A percentile compares a stretch with the other conserved stretches of the same genome.
Evolutionary conservation across 2,888 invertebrate genomes (phyloP).

Genomic region (Mamestra brassicae): DNA sequence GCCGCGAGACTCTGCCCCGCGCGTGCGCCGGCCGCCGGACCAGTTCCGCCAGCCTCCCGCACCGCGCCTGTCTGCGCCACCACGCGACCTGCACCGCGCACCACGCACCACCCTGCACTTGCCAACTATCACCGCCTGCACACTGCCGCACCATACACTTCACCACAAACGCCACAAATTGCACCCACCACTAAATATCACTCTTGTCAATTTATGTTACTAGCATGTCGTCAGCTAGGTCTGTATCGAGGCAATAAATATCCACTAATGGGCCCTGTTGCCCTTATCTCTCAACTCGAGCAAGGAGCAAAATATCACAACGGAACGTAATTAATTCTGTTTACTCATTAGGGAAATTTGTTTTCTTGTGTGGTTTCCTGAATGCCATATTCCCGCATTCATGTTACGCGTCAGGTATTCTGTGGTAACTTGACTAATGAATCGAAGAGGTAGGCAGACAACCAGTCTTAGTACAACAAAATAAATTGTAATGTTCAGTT

Average conservation of each 20-base stretch:
- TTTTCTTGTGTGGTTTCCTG: constrained; percentile 37
- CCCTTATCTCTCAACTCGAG: constrained; percentile 55
- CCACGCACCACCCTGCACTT: constrained; percentile 57
- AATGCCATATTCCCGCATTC: constrained; percentile 39
- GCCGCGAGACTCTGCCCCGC: constrained; percentile 82
- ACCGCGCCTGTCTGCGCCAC: constrained; percentile 43
- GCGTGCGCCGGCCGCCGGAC: constrained; percentile 88
- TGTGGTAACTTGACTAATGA: constrained; percentile 45
- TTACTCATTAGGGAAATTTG: constrained; percentile 53
- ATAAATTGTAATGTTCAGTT: constrained; percentile 58
- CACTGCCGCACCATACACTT: constrained; percentile 22
- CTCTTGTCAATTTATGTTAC: constrained; percentile 58
- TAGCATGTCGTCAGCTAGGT: constrained; percentile 59
- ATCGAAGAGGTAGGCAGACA: constrained; percentile 40
- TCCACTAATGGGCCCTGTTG: constrained; percentile 61
- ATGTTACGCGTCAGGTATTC: constrained; percentile 27
- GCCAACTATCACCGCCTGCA: constrained; percentile 45
- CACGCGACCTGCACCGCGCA: constrained; percentile 41
- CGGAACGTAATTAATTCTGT: constrained; percentile 50
- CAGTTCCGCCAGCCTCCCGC: constrained; percentile 85
- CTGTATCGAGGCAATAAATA: constrained; percentile 64
- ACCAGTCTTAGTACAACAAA: constrained; percentile 45
- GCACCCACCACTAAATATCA: constrained; percentile 50
- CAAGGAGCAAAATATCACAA: constrained; percentile 56
- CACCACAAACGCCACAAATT: constrained; percentile 29